Evolutionary conservation across 2,888 invertebrate genomes (phyloP).

Genomic region (Tenthredo distinguenda): DNA sequence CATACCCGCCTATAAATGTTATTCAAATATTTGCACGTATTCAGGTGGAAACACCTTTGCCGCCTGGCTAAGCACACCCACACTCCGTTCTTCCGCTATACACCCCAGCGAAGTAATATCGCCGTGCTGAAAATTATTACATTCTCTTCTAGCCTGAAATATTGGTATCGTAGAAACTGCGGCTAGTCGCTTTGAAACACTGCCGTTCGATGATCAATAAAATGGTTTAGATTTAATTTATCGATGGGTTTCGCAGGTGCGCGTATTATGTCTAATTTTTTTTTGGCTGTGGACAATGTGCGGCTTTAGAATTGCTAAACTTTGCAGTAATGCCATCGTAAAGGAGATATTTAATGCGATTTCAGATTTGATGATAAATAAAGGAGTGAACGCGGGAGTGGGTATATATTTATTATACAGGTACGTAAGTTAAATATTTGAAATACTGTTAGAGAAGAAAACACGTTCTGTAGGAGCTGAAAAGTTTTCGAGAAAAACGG

Average conservation of each 20-base stretch:
- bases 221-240: constrained; percentile 39
- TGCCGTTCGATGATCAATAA: constrained; percentile 38
- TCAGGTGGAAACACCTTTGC: neutral
- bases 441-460: neutral
- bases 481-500: neutral
- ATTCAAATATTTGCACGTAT: constrained; percentile 21
- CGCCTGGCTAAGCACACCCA: neutral
- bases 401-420: neutral
- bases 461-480: neutral
- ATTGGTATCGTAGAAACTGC: constrained; percentile 32
- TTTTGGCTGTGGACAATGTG: neutral
- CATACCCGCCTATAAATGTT: neutral
- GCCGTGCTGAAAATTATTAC: constrained; percentile 10
- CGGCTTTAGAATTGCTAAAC: neutral
- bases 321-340: neutral
- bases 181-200: neutral
- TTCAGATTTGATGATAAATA: neutral
- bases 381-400: neutral
- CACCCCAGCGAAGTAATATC: neutral
- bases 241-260: constrained; percentile 2
- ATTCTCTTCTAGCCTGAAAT: constrained; percentile 41
- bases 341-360: too few relatives aligned
- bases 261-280: neutral
- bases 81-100: neutral
- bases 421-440: neutral